Base-by-base conservation (phyloP, 2,797 vertebrate genomes). In the Podarcis siculus region DNA sequence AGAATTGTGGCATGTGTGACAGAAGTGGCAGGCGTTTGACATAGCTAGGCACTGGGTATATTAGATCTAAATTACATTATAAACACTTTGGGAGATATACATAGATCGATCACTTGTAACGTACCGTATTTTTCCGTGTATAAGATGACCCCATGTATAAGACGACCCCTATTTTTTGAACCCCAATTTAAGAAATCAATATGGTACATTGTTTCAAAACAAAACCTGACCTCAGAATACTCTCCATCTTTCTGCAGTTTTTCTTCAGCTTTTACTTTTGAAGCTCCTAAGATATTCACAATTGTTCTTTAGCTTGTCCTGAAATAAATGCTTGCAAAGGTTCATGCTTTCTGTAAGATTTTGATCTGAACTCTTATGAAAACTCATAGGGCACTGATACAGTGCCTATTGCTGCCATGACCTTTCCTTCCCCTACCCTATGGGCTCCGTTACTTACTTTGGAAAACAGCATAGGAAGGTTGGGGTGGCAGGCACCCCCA, bases 21-120 rank as follows among this genome's bases (percentile, higher is more conserved):
- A 92, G 82, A 92, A 90, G 42, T 49, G 92, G 82, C 75, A 88
- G 32, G 86, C 61, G 86, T 30, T 85, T 77, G 27, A 25, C 79
- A 4, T 61, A 88, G 6, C 25, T 80, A 92, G 80, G 39, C 13
- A 30, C 0, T 86, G 82, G 27, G 84, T 89, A 73, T 89, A 87
- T 76, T 61, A 64, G 61, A 21, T 64, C 21, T 64, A 64, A 64
- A 64, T 64, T 64, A 19, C 61, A 64, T 64, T 23, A 23, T 23
- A 64, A 23, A 23, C 61, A 23, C 61, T 23, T 21, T 64, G 61
- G 61, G 61, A 64, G 10, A 23, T 23, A 61, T 61, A 61, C 21
- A 5, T 23, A 17, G 84, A 55, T 55, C 3, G 10, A 55, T 55
- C 49, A 55, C 49, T 55, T 55, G 4, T 55, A 55, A 55, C 4